Conservation (phyloP, 2,113 vertebrate genomes). For the Eolophus roseicapilla region DNA sequence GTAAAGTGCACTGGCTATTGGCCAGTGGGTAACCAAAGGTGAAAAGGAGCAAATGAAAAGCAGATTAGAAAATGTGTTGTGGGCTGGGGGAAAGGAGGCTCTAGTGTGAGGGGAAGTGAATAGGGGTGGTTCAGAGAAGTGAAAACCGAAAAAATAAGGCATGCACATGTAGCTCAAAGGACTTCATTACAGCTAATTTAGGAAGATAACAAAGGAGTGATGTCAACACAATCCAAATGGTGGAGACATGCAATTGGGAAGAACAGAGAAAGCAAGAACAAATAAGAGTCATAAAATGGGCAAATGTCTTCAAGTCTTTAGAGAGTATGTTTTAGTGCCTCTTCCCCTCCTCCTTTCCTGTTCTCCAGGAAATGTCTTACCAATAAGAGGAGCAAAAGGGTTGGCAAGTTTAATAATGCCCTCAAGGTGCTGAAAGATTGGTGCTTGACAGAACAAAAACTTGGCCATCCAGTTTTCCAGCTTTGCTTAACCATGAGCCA, state of each 20-base stretch:
- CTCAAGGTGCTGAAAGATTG: conserved; percentile 41
- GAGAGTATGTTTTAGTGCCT: conserved; percentile 49
- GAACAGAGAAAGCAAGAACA: conserved; percentile 46
- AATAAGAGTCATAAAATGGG: conserved; percentile 42
- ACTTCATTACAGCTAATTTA: conserved; percentile 66
- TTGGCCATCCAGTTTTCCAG: conserved; percentile 37
- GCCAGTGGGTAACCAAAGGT: conserved; percentile 29
- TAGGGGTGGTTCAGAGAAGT: background rate
- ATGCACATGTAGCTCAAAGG: conserved; percentile 36
- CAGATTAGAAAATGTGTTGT: background rate
- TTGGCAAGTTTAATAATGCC: conserved; percentile 60
- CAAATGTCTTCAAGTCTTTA: conserved; percentile 44
- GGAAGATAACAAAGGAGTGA: conserved; percentile 58
- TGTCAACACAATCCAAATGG: conserved; percentile 34
- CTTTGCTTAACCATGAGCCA: background rate
- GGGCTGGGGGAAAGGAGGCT: background rate
- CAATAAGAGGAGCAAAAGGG: conserved; percentile 48
- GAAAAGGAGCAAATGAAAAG: conserved; percentile 31
- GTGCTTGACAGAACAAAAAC: conserved; percentile 40
- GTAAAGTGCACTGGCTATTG: background rate
- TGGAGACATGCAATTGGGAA: conserved; percentile 9
- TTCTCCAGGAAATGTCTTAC: conserved; percentile 51
- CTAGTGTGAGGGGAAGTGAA: background rate
- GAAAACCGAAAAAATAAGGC: conserved; percentile 51
- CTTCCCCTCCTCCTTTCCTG: conserved; percentile 53